Conservation (phyloP, 2,888 invertebrate species). For the Leptinotarsa rubiginosa region DNA sequence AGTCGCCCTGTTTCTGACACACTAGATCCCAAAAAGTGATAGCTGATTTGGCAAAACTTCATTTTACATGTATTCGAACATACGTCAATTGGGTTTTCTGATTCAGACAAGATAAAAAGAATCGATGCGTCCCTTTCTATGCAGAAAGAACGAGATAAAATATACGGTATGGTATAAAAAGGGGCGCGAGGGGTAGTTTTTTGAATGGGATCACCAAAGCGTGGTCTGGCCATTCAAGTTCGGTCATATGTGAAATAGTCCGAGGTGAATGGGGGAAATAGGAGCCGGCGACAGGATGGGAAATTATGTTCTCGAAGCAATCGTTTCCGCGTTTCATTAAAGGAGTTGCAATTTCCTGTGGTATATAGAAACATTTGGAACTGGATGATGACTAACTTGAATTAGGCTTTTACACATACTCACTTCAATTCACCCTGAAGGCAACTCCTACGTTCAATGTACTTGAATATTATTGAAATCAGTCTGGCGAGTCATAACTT, state of each 20-base stretch:
- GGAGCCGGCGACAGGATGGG: constrained; percentile 17
- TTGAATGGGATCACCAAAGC: constrained; percentile 75
- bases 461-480: neutral
- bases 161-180: constrained; percentile 44
- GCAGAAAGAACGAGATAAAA: constrained; percentile 34
- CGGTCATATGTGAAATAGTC: constrained; percentile 77
- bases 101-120: constrained; percentile 35
- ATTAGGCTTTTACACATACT: neutral
- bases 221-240: constrained; percentile 74
- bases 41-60: constrained; percentile 52
- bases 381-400: neutral
- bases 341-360: constrained; percentile 8
- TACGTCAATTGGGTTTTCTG: constrained; percentile 37
- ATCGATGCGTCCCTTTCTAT: constrained; percentile 30
- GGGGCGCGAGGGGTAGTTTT: constrained; percentile 60
- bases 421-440: too few species aligned
- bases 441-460: too few species aligned
- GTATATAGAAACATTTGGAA: neutral
- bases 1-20: constrained; percentile 55
- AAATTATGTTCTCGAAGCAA: constrained; percentile 17
- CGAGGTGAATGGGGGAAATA: constrained; percentile 49
- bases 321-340: constrained; percentile 14
- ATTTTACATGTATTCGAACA: constrained; percentile 36
- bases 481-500: too few species aligned
- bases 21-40: constrained; percentile 56